These are phyloP conservation scores for Sebastes hopkinsi DNA, from an alignment of 2,797 vertebrate species.

Conservation along the genomic window DNA sequence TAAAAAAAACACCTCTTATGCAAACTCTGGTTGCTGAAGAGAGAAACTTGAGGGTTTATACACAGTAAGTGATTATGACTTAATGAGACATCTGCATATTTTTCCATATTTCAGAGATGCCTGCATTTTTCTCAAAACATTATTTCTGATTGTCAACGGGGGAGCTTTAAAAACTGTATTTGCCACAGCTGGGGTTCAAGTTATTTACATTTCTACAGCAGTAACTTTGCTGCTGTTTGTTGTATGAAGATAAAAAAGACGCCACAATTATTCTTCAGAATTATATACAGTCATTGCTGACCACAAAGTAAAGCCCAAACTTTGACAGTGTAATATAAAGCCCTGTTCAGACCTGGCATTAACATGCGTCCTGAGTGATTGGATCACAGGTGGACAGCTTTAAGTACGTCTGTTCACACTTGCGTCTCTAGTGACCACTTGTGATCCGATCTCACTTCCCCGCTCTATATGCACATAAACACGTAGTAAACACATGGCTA, in stretches of 20 bases:
- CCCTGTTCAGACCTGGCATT: too few relatives aligned
- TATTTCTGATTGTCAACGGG: not conserved
- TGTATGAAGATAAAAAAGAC: not conserved
- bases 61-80: not conserved
- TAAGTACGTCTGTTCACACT: too few relatives aligned
- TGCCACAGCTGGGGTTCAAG: not conserved
- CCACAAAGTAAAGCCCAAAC: not conserved
- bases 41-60: not conserved
- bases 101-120: not conserved
- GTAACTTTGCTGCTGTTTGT: not conserved
- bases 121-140: not conserved
- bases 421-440: too few relatives aligned
- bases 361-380: too few relatives aligned
- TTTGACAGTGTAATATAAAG: not conserved
- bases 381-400: too few relatives aligned
- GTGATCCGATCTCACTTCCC: rapidly evolving
- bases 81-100: not conserved
- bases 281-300: not conserved
- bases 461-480: too few relatives aligned
- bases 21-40: slow-evolving; percentile 6
- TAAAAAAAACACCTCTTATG: not conserved
- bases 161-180: not conserved
- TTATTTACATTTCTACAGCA: not conserved
- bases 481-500: too few relatives aligned
- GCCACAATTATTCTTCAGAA: not conserved